A percentile compares a stretch with the other conserved stretches of the same genome.
These are phyloP conservation scores for Crypturellus undulatus DNA, from an alignment of 2,113 vertebrate species.

Conservation along the genomic window DNA sequence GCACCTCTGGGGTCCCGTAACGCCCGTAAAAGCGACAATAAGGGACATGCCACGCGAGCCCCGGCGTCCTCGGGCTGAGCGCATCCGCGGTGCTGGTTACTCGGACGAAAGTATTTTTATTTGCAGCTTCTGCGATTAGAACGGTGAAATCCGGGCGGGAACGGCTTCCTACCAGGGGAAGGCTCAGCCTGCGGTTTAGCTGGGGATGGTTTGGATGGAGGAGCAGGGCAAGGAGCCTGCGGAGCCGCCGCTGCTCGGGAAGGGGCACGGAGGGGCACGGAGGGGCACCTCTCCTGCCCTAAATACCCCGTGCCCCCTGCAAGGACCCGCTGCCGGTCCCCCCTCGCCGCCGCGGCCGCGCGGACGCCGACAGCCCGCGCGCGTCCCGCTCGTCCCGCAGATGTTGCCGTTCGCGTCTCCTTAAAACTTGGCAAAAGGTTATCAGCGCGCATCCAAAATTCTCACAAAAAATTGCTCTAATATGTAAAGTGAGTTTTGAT, in stretches of 20 bases:
- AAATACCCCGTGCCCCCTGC: too few relatives aligned
- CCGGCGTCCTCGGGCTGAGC: conserved; percentile 26
- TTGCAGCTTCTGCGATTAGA: conserved; percentile 62
- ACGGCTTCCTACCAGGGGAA: conserved; percentile 13
- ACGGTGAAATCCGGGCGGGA: conserved; percentile 52
- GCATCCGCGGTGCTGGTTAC: conserved; percentile 20
- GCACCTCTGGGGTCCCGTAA: conserved; percentile 30
- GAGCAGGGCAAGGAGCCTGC: background rate
- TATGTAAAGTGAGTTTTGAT: conserved; percentile 88
- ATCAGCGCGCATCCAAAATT: conserved; percentile 82
- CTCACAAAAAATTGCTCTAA: conserved; percentile 82
- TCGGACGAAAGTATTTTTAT: conserved; percentile 60
- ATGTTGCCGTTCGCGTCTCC: conserved; percentile 87
- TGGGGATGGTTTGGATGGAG: conserved; percentile 13
- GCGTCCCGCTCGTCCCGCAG: conserved; percentile 84
- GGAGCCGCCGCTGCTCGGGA: background rate
- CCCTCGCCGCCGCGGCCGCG: background rate
- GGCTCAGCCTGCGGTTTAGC: conserved; percentile 31
- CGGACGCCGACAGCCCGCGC: too few relatives aligned
- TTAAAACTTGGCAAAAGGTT: conserved; percentile 86
- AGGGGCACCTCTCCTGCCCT: background rate
- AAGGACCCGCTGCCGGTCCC: too few relatives aligned
- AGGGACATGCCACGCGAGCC: background rate
- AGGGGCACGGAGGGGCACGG: background rate
- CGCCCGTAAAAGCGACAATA: background rate